phyloP scores from a whole-genome alignment of 1,140 invertebrate genomes.

The Triops cancriformis region DNA sequence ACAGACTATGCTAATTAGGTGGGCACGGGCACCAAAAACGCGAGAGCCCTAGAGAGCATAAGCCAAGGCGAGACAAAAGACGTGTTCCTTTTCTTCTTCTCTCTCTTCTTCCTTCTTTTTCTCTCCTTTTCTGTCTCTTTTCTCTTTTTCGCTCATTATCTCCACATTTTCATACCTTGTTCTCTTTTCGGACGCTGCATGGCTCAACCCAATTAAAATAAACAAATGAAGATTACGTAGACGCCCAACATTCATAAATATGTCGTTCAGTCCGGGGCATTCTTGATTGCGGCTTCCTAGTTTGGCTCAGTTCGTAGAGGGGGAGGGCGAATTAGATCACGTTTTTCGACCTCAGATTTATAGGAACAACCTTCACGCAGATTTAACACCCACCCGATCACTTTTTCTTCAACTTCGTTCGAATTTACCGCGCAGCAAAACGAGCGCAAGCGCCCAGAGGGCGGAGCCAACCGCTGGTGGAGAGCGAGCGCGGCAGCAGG shows the following conservation, averaged over 20 bases:
- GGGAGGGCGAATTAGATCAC: neutral
- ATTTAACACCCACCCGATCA: neutral
- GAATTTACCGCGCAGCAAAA: neutral
- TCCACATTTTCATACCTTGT: too few relatives aligned
- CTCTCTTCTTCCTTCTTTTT: neutral
- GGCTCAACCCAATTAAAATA: neutral
- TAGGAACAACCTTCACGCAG: neutral
- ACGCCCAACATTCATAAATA: constrained; percentile 14
- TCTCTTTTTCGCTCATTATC: neutral
- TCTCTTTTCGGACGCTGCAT: too few relatives aligned
- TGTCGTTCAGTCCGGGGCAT: neutral
- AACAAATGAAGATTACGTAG: constrained; percentile 11
- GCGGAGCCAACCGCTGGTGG: neutral
- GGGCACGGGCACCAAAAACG: constrained; percentile 11
- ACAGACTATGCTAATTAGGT: constrained; percentile 13
- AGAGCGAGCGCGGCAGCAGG: neutral
- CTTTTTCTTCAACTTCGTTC: neutral
- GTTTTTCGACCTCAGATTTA: neutral
- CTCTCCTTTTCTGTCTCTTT: neutral
- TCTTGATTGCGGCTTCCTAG: neutral
- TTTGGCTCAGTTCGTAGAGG: neutral
- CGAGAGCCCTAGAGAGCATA: neutral
- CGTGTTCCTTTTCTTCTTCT: neutral
- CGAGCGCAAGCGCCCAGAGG: neutral
- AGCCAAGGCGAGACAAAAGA: neutral